Evolutionary conservation across 1,140 invertebrate species (phyloP), one percentile per base, ranked within the genome.

Genomic region (Conus ventricosus): DNA sequence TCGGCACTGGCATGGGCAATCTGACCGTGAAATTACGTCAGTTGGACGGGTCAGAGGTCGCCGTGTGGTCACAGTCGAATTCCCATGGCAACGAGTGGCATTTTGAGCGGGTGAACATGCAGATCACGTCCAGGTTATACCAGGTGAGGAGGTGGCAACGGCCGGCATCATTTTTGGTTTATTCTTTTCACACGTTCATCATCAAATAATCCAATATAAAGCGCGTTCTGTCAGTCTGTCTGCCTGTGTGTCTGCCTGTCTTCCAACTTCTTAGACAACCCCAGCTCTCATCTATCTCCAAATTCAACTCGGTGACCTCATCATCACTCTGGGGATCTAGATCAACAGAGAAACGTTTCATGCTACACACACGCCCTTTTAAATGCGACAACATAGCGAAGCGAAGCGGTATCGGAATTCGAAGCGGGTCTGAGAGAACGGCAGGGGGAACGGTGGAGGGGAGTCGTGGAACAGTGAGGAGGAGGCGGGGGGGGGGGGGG

Each of bases 61-160:
- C 90, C 15, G 84, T 94, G 39, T 94, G 91, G 91, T 88, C 89
- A 23, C 83, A 91, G 8, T 89, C 91, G 60, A 92, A 92, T 39
- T 88, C 91, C 86, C 92, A 95, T 57, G 92, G 92, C 63, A 92
- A 92, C 86, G 78, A 89, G 27, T 95, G 94, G 94, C 75, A 76
- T 6, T 60, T 51, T n/a, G 89, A 85, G 60, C 63, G 88, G 39
- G 53, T 89, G 27, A 86, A 89, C 75, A 51, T 86, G 39, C n/a
- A 53, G 67, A 63, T 82, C n/a, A n/a, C 85, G 0, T 51, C 85
- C 20, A 76, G 75, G 39, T 80, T 78, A n/a, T 87, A 87, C 53
- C 67, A 71, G 67, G 67, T 71, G 20, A 7, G 67, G 17, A 63
- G 39, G 39, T 39, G 39, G 39, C 39, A 39, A 39, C 39, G 3